Evolutionary conservation across 2,113 vertebrate genomes (phyloP).

Genomic region (Mormoops blainvillei): DNA sequence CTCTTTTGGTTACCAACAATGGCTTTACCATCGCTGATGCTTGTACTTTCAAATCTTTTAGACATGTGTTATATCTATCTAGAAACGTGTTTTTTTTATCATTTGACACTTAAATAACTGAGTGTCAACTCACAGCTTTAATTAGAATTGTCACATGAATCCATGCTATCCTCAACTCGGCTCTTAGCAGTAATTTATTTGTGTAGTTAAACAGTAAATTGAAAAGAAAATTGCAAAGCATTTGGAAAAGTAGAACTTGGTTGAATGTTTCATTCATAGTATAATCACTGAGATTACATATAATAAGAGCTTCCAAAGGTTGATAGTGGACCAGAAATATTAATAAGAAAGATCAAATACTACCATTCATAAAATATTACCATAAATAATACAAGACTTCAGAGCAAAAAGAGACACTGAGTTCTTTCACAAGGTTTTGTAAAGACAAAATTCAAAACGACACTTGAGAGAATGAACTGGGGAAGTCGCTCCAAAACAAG

Average conservation of each 20-base stretch:
- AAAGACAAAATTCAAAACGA: not conserved
- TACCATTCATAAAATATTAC: not conserved
- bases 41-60: slow-evolving; percentile 11
- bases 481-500: not conserved
- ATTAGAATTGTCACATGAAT: slow-evolving; percentile 46
- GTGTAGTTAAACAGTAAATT: slow-evolving; percentile 33
- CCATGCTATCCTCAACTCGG: not conserved
- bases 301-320: not conserved
- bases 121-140: slow-evolving; percentile 12
- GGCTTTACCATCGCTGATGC: not conserved
- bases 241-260: not conserved
- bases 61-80: not conserved
- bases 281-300: slow-evolving; percentile 8
- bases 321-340: slow-evolving; percentile 10
- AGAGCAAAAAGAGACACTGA: not conserved
- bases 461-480: not conserved
- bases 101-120: slow-evolving; percentile 41
- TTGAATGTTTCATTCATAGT: not conserved
- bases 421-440: not conserved
- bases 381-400: not conserved
- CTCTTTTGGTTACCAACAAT: not conserved
- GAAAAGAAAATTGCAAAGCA: slow-evolving; percentile 41
- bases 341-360: not conserved
- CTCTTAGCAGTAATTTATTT: slow-evolving; percentile 20
- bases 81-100: slow-evolving; percentile 14